Conservation (phyloP, 2,797 vertebrate species). For the Pogonophryne albipinna region DNA sequence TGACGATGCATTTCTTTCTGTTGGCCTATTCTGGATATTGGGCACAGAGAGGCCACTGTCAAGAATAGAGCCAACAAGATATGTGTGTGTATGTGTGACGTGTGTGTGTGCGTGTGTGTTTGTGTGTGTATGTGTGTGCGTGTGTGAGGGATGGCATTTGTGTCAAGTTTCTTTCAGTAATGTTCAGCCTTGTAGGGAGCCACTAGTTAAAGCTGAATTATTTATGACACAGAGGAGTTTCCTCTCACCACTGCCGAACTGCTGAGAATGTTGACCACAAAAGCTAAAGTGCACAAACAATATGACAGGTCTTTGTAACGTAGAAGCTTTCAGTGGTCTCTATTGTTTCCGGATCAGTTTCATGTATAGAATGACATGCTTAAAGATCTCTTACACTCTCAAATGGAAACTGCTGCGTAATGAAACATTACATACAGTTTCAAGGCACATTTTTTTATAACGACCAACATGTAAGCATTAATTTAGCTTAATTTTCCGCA, state of each 20-base stretch:
- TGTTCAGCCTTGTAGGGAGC: slow-evolving; percentile 34
- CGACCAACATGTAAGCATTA: not conserved
- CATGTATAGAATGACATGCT: not conserved
- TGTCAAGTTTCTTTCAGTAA: slow-evolving; percentile 15
- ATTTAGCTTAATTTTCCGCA: too few species aligned
- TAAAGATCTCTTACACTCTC: not conserved
- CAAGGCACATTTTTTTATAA: not conserved
- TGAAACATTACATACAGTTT: not conserved
- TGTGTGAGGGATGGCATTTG: not conserved
- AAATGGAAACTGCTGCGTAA: not conserved
- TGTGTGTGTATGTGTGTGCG: not conserved
- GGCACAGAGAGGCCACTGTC: slow-evolving; percentile 28
- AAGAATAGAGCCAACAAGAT: slow-evolving; percentile 23
- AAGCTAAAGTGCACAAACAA: not conserved
- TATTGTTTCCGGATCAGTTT: not conserved
- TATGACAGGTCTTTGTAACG: not conserved
- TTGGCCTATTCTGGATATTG: slow-evolving; percentile 25
- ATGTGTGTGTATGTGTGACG: not conserved
- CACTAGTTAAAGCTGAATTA: slow-evolving; percentile 52
- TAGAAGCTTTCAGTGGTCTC: not conserved
- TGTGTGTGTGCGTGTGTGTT: too few species aligned
- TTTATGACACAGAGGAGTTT: slow-evolving; percentile 47
- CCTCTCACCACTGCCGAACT: slow-evolving; percentile 10
- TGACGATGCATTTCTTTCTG: slow-evolving; percentile 37
- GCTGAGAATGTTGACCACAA: slow-evolving; percentile 37